Percentiles rank a stretch among this genome's conserved stretches.
These are phyloP conservation scores for Bedellia somnulentella DNA, from an alignment of 2,888 invertebrate species.

Conservation along the genomic window DNA sequence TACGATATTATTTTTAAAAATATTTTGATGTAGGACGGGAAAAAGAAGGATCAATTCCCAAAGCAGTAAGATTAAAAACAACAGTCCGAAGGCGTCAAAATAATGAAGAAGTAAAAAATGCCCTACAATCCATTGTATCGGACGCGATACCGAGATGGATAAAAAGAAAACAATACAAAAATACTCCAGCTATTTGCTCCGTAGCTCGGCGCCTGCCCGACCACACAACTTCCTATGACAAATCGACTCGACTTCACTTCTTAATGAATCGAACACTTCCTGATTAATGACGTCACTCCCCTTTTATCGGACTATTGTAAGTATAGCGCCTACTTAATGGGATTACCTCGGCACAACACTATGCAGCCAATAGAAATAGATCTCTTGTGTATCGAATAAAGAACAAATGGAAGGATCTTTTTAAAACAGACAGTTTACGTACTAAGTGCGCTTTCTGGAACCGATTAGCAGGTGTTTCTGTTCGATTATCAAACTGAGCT, in stretches of 20 bases:
- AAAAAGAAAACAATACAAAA: no score
- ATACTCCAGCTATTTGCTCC: no score
- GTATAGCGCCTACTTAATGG: conserved; percentile 44
- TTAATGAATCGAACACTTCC: conserved; percentile 45
- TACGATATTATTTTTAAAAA: no score
- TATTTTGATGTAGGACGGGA: no score
- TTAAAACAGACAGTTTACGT: background rate
- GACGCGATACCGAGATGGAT: no score
- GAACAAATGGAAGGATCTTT: background rate
- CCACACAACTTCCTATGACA: conserved; percentile 42
- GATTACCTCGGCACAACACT: conserved; percentile 25
- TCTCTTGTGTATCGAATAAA: background rate
- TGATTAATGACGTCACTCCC: conserved; percentile 48
- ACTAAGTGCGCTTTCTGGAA: background rate
- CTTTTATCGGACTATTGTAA: conserved; percentile 30
- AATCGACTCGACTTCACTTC: conserved; percentile 27
- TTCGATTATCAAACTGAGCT: conserved; percentile 20
- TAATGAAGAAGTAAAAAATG: no score
- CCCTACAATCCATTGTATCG: no score
- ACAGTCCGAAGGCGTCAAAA: no score
- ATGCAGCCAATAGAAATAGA: conserved; percentile 12
- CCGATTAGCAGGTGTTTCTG: conserved; percentile 20
- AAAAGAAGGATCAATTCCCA: no score
- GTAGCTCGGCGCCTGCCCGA: conserved; percentile 16
- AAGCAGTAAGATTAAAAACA: no score